phyloP scores from a whole-genome alignment of 2,113 vertebrate species.

The Boulengeromyrus knoepffleri region DNA sequence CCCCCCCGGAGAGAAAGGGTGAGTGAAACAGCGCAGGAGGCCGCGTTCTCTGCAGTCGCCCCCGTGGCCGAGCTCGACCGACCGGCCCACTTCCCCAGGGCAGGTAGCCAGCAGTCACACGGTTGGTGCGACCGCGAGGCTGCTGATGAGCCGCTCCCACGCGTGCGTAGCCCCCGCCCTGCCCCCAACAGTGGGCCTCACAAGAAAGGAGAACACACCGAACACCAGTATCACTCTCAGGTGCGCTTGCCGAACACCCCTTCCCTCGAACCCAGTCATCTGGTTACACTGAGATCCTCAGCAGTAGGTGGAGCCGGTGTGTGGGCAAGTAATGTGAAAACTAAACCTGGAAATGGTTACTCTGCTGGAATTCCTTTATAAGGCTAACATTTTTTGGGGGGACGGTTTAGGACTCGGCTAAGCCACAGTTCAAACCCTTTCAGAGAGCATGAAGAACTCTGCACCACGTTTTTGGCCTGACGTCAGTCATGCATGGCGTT shows the following conservation, averaged over 20 bases:
- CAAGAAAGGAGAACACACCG: not conserved
- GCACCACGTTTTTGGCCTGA: not conserved
- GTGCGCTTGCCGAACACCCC: not conserved
- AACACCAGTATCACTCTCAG: not conserved
- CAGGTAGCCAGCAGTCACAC: not conserved
- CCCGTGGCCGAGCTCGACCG: no score
- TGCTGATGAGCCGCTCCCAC: not conserved
- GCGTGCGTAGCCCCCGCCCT: not conserved
- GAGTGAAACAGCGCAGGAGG: conserved; percentile 13
- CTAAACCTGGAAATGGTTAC: not conserved
- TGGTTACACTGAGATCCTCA: not conserved
- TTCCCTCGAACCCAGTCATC: not conserved
- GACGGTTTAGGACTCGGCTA: not conserved
- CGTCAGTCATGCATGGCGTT: not conserved
- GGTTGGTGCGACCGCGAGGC: not conserved
- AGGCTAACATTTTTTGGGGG: not conserved
- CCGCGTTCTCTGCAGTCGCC: not conserved
- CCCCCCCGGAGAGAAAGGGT: not conserved
- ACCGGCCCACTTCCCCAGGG: not conserved
- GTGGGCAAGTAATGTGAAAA: not conserved
- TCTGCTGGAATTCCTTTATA: not conserved
- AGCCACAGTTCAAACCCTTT: not conserved
- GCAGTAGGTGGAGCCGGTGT: not conserved
- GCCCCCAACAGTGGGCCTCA: not conserved
- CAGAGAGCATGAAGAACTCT: not conserved